Conservation (phyloP, 2,797 vertebrate genomes). For the Centroberyx gerrardi region DNA sequence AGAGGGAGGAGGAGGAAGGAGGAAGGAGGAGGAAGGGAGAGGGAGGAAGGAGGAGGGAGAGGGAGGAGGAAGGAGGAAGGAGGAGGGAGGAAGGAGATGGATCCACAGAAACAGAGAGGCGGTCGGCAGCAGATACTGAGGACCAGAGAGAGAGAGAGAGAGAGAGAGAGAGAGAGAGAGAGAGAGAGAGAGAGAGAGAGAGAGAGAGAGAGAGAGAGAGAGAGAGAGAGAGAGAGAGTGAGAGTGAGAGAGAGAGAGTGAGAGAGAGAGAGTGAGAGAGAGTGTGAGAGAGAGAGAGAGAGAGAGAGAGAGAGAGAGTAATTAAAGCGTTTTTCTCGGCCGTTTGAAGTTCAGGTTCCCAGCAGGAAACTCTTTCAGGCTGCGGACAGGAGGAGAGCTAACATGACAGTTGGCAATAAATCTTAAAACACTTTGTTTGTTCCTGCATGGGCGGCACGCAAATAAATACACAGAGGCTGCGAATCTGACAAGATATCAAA, state of each 20-base stretch:
- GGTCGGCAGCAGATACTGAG: too few species aligned
- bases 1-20: neutral
- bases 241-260: too few species aligned
- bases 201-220: slow-evolving; percentile 42
- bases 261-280: too few species aligned
- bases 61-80: slow-evolving; percentile 21
- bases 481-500: slow-evolving; percentile 68
- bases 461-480: slow-evolving; percentile 68
- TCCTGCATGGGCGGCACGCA: slow-evolving; percentile 52
- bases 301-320: slow-evolving; percentile 63
- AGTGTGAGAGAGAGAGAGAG: slow-evolving; percentile 6
- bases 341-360: slow-evolving; percentile 78
- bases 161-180: slow-evolving; percentile 46
- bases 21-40: slow-evolving; percentile 15
- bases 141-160: too few species aligned
- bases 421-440: slow-evolving; percentile 81
- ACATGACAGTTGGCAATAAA: slow-evolving; percentile 81
- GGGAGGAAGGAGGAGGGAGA: slow-evolving; percentile 13
- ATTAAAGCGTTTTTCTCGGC: slow-evolving; percentile 80
- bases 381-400: slow-evolving; percentile 61
- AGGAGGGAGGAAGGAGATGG: neutral
- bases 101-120: too few species aligned
- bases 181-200: slow-evolving; percentile 46
- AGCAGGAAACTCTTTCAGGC: slow-evolving; percentile 71
- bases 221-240: slow-evolving; percentile 57